A percentile compares a stretch with the other conserved stretches of the same genome.
phyloP scores from a whole-genome alignment of 1,140 invertebrate genomes.

The Archegozetes longisetosus region DNA sequence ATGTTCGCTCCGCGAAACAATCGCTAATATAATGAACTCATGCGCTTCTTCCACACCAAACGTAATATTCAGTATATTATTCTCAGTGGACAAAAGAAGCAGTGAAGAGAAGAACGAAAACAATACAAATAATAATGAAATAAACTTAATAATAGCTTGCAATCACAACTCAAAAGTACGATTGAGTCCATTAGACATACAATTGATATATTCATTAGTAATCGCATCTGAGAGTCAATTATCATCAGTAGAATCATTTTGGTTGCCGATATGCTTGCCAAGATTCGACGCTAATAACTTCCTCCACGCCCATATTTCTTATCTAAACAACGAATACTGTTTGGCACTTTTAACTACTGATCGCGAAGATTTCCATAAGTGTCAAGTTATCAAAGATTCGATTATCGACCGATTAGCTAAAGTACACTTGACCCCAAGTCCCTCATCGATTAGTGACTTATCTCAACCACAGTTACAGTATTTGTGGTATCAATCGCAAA shows the following conservation, averaged over 20 bases:
- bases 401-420: conserved; percentile 4
- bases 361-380: conserved; percentile 18
- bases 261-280: conserved; percentile 19
- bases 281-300: conserved; percentile 15
- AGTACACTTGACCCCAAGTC: conserved; percentile 3
- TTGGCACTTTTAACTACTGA: conserved; percentile 15
- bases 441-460: conserved; percentile 2
- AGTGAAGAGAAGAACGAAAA: neutral
- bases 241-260: conserved; percentile 15
- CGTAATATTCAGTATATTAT: conserved; percentile 8
- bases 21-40: conserved; percentile 12
- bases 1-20: conserved; percentile 5
- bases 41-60: neutral
- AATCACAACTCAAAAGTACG: conserved; percentile 13
- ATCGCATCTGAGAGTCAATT: conserved; percentile 13
- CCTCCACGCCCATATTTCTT: conserved; percentile 17
- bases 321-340: conserved; percentile 14
- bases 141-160: conserved; percentile 11
- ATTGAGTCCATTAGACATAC: conserved; percentile 16
- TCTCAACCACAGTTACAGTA: conserved; percentile 14
- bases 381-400: conserved; percentile 11
- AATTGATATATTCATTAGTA: conserved; percentile 14
- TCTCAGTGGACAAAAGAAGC: neutral
- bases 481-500: conserved; percentile 16
- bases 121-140: neutral